phyloP scores from a whole-genome alignment of 2,888 invertebrate genomes.

The Stictocephala bisonia region DNA sequence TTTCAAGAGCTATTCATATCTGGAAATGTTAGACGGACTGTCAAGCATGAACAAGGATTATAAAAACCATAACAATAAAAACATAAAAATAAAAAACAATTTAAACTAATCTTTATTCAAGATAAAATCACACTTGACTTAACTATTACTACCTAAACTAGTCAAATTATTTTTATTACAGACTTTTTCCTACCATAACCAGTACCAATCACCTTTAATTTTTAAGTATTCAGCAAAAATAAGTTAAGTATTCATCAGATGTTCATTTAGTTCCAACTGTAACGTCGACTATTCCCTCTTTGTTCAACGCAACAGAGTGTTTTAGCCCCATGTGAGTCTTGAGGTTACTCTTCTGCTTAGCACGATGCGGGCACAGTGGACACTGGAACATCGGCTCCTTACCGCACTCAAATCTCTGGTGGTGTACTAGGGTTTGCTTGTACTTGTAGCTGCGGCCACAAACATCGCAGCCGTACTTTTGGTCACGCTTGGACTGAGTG shows the following conservation, averaged over 20 bases:
- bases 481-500: no score
- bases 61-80: no score
- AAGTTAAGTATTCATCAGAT: neutral
- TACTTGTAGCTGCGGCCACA: slow-evolving; percentile 53
- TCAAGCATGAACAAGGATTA: no score
- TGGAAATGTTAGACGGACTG: no score
- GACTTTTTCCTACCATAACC: no score
- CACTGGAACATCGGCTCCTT: slow-evolving; percentile 55
- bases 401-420: slow-evolving; percentile 54
- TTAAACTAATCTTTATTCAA: no score
- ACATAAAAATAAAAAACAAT: no score
- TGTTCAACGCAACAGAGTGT: neutral
- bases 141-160: no score
- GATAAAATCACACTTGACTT: no score
- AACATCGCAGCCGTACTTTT: neutral
- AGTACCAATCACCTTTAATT: no score
- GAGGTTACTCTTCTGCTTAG: slow-evolving; percentile 14
- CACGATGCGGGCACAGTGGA: slow-evolving; percentile 47
- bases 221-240: neutral
- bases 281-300: neutral
- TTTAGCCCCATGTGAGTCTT: slow-evolving; percentile 1
- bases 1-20: no score
- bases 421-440: slow-evolving; percentile 49
- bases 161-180: no score
- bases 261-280: neutral